Percentiles rank a stretch among this genome's conserved stretches.
These are phyloP conservation scores for Corvus moneduloides DNA, from an alignment of 2,113 vertebrate species.

Conservation along the genomic window DNA sequence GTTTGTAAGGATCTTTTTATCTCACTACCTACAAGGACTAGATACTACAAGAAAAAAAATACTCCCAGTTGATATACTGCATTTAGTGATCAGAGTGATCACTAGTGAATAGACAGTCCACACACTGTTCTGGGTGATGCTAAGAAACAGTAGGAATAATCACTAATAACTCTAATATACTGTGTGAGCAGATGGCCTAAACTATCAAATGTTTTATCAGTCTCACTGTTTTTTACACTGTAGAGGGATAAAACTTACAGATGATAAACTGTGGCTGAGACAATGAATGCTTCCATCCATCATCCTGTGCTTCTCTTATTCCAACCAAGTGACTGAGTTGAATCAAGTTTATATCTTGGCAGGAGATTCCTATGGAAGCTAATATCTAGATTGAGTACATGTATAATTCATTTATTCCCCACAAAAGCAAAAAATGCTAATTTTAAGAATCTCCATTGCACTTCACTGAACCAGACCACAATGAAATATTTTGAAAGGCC, in stretches of 20 bases:
- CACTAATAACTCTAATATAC: not conserved
- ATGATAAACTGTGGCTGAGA: not conserved
- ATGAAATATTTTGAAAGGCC: not conserved
- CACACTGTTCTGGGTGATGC: not conserved
- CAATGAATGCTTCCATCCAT: constrained; percentile 18
- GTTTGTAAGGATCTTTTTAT: not conserved
- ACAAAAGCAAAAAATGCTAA: not conserved
- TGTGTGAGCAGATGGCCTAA: constrained; percentile 22
- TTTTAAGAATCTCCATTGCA: not conserved
- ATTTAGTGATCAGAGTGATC: not conserved
- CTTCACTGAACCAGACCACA: not conserved
- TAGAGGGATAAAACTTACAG: constrained; percentile 13
- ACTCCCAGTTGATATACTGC: not conserved
- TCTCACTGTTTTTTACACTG: not conserved
- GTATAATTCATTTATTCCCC: not conserved
- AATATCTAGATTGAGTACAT: not conserved
- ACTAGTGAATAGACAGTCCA: not conserved
- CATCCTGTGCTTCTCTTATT: not conserved
- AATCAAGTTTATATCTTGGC: constrained; percentile 27
- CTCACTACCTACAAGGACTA: not conserved
- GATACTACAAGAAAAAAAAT: not conserved
- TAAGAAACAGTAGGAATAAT: not conserved
- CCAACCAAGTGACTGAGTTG: not conserved
- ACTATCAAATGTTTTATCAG: not conserved
- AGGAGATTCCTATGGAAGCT: not conserved